Conservation (phyloP, 2,797 vertebrate genomes). For the Fratercula arctica region DNA sequence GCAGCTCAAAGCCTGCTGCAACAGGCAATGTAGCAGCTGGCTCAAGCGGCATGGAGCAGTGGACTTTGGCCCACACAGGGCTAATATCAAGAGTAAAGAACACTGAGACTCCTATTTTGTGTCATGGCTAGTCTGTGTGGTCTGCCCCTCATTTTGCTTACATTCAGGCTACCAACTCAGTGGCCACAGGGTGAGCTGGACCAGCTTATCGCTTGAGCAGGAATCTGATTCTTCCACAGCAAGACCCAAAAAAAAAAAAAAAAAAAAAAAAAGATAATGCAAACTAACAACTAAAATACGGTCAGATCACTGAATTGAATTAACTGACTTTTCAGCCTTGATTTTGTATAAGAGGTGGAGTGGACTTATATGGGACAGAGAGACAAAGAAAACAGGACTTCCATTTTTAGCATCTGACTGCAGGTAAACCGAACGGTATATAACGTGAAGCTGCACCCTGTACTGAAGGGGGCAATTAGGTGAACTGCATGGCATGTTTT, state of each 20-base stretch:
- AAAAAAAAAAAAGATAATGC: background rate
- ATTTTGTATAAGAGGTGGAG: background rate
- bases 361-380: background rate
- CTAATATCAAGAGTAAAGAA: background rate
- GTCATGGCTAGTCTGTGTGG: background rate
- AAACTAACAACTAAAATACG: background rate
- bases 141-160: background rate
- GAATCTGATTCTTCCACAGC: background rate
- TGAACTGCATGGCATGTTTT: accelerated
- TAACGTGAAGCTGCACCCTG: background rate
- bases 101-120: background rate
- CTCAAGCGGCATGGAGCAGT: background rate
- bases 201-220: background rate
- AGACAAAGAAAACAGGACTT: background rate
- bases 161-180: background rate
- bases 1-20: background rate
- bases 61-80: background rate
- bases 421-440: accelerated
- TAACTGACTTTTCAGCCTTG: background rate
- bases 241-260: background rate
- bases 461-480: background rate
- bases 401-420: background rate
- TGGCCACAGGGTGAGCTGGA: background rate
- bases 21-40: background rate
- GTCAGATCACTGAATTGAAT: background rate